phyloP scores from a whole-genome alignment of 2,888 invertebrate genomes.

The Chironomus riparius region DNA sequence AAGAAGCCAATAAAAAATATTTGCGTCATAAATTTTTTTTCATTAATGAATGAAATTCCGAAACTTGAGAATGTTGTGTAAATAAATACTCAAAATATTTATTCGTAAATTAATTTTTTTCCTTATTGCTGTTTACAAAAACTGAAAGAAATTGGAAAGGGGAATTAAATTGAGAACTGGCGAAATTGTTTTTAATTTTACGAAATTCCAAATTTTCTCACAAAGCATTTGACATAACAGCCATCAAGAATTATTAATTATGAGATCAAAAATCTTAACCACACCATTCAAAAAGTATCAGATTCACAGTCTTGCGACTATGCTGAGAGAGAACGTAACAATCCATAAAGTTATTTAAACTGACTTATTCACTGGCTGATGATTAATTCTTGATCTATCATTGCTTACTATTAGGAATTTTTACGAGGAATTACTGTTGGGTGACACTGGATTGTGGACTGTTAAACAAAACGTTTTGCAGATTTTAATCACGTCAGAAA shows the following conservation, averaged over 20 bases:
- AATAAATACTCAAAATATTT: not conserved
- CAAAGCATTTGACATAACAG: no score
- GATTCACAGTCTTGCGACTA: not conserved
- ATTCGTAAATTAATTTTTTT: conserved; percentile 3
- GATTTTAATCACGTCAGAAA: no score
- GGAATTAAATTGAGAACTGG: no score
- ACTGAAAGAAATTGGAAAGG: no score
- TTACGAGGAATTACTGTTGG: not conserved
- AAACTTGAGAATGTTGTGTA: no score
- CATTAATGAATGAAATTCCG: no score
- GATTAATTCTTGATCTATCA: conserved; percentile 22
- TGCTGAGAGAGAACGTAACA: not conserved
- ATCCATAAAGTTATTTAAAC: conserved; percentile 19
- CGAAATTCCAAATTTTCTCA: no score
- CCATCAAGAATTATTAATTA: not conserved
- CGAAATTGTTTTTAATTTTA: no score
- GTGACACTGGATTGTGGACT: not conserved
- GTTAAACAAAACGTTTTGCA: no score
- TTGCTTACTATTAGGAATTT: not conserved
- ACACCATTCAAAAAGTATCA: conserved; percentile 15
- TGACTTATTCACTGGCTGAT: conserved; percentile 27
- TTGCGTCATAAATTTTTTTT: no score
- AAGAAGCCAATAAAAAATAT: not conserved
- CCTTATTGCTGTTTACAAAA: not conserved
- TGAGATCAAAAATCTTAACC: no score